phyloP scores from a whole-genome alignment of 1,140 invertebrate species.

The Conus betulinus region DNA sequence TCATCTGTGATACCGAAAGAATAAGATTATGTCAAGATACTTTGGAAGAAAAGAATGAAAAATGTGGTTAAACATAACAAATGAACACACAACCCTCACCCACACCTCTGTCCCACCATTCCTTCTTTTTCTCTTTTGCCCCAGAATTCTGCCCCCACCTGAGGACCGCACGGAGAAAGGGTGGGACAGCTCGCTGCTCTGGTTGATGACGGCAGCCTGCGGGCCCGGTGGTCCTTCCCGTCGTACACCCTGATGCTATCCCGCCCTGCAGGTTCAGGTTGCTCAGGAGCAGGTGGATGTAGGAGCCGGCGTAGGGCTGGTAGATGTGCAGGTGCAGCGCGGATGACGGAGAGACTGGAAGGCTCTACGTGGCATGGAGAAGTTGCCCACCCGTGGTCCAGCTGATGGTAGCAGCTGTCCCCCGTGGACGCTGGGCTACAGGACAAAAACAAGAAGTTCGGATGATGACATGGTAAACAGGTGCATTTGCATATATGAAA shows the following conservation, averaged over 20 bases:
- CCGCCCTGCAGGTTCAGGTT: neutral
- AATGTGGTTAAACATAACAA: too few relatives aligned
- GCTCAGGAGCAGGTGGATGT: neutral
- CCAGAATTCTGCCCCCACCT: neutral
- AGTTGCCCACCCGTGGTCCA: neutral
- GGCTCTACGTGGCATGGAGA: neutral
- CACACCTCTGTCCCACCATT: too few relatives aligned
- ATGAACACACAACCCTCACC: too few relatives aligned
- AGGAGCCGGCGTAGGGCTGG: neutral
- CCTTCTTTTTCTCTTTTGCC: too few relatives aligned
- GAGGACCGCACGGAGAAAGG: neutral
- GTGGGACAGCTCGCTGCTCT: neutral
- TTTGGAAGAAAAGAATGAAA: too few relatives aligned
- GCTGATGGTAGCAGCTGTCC: neutral
- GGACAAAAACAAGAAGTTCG: too few relatives aligned
- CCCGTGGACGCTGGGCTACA: too few relatives aligned
- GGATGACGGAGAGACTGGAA: neutral
- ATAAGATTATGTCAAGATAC: too few relatives aligned
- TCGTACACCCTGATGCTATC: conserved; percentile 1
- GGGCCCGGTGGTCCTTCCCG: neutral
- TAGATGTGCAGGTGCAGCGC: conserved; percentile 11
- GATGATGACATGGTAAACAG: too few relatives aligned
- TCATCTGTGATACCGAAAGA: too few relatives aligned
- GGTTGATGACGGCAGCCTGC: neutral
- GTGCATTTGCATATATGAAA: too few relatives aligned